Percentiles rank a stretch among this genome's conserved stretches.
Conservation (phyloP, 2,888 invertebrate species). For the Chymomyza amoena region DNA sequence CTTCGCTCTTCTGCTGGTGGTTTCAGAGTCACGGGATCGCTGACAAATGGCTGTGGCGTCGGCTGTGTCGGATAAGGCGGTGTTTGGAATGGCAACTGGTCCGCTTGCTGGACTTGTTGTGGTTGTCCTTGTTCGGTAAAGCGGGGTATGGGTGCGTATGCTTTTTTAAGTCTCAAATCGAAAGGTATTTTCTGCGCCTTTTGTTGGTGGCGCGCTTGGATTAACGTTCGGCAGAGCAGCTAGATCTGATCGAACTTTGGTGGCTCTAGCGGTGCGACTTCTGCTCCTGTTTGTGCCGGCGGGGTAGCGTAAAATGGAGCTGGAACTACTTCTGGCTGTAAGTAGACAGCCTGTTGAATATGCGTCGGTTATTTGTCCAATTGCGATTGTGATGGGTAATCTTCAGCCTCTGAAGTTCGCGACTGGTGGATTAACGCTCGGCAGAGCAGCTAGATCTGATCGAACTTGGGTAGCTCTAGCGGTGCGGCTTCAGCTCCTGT, state of each 20-base stretch:
- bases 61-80: constrained; percentile 55
- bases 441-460: no score
- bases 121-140: constrained; percentile 74
- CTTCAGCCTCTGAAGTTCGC: no score
- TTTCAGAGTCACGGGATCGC: constrained; percentile 13
- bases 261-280: constrained; percentile 28
- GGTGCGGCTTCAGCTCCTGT: no score
- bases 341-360: constrained; percentile 52
- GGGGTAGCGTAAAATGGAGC: constrained; percentile 1
- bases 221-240: constrained; percentile 27
- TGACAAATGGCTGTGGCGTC: constrained; percentile 14
- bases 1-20: constrained; percentile 50
- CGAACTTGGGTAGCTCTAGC: no score
- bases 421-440: no score
- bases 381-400: no score
- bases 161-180: constrained; percentile 85
- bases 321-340: constrained; percentile 5
- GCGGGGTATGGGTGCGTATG: constrained; percentile 89
- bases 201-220: constrained; percentile 29
- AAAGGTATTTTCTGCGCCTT: constrained; percentile 80
- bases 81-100: constrained; percentile 34
- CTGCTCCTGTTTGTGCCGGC: constrained; percentile 13
- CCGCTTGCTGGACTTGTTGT: constrained; percentile 14
- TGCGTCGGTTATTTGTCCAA: constrained; percentile 73
- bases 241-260: constrained; percentile 43